Conservation (phyloP, 2,113 vertebrate species). For the Microcebus tavaratra region DNA sequence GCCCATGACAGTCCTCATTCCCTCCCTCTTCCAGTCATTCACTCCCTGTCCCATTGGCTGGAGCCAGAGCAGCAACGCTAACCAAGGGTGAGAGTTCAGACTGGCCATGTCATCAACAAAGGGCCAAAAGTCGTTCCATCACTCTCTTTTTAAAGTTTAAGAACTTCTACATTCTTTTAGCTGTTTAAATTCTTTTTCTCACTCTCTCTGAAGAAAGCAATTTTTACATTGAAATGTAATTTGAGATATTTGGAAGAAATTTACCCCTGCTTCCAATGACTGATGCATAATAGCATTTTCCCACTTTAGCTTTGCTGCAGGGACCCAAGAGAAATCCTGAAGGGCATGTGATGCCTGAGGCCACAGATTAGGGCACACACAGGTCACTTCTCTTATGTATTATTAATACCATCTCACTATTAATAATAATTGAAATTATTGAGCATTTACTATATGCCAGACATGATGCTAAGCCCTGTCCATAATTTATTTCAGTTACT, state of each 20-base stretch:
- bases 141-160: not conserved
- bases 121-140: not conserved
- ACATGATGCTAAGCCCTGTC: not conserved
- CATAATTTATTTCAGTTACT: constrained; percentile 37
- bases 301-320: not conserved
- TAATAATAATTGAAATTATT: constrained; percentile 39
- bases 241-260: constrained; percentile 44
- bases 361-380: not conserved
- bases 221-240: constrained; percentile 46
- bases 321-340: not conserved
- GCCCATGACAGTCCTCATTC: not conserved
- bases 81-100: not conserved
- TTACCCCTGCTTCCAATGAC: not conserved
- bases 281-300: not conserved
- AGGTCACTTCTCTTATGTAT: not conserved
- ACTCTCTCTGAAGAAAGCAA: constrained; percentile 19
- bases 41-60: not conserved
- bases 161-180: not conserved
- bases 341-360: not conserved
- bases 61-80: not conserved
- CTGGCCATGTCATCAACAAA: not conserved
- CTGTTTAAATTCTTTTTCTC: constrained; percentile 17
- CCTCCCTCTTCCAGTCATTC: not conserved
- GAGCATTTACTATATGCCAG: not conserved
- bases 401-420: not conserved